Percentiles rank a stretch among this genome's conserved stretches.
phyloP scores from a whole-genome alignment of 2,888 invertebrate species.

The Laspeyria flexula region DNA sequence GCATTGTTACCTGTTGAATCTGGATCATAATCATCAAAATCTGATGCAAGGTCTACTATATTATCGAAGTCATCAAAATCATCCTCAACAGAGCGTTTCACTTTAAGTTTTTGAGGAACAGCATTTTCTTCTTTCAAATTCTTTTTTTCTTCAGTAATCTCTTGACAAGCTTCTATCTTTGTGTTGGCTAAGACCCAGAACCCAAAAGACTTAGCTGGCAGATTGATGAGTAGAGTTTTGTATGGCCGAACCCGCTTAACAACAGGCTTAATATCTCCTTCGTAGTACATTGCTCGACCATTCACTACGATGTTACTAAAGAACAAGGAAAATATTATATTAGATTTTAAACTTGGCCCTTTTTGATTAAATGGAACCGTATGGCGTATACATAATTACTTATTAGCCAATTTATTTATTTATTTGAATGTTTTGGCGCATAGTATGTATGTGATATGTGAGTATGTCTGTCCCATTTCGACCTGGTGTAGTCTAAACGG shows the following conservation, averaged over 20 bases:
- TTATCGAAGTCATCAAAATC: constrained; percentile 43
- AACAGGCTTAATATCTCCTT: constrained; percentile 85
- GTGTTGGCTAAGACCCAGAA: constrained; percentile 91
- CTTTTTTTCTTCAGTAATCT: constrained; percentile 42
- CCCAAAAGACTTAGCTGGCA: constrained; percentile 89
- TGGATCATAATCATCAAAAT: constrained; percentile 40
- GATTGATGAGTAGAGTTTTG: constrained; percentile 83
- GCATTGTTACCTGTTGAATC: constrained; percentile 37
- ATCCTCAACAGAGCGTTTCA: constrained; percentile 54
- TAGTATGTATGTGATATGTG: no score
- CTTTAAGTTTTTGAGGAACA: constrained; percentile 38
- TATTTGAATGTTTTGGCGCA: no score
- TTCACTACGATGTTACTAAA: constrained; percentile 88
- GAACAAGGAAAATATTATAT: background rate
- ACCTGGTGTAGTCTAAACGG: no score
- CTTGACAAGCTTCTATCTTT: constrained; percentile 85
- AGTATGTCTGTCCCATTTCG: no score
- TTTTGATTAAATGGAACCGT: no score
- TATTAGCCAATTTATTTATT: no score
- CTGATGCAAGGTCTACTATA: constrained; percentile 37
- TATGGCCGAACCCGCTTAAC: constrained; percentile 82
- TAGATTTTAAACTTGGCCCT: no score
- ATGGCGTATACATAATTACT: no score
- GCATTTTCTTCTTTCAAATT: constrained; percentile 42
- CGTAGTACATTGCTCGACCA: constrained; percentile 85